Evolutionary conservation across 2,888 invertebrate genomes (phyloP).

Genomic region (Chrysolina oricalcia): DNA sequence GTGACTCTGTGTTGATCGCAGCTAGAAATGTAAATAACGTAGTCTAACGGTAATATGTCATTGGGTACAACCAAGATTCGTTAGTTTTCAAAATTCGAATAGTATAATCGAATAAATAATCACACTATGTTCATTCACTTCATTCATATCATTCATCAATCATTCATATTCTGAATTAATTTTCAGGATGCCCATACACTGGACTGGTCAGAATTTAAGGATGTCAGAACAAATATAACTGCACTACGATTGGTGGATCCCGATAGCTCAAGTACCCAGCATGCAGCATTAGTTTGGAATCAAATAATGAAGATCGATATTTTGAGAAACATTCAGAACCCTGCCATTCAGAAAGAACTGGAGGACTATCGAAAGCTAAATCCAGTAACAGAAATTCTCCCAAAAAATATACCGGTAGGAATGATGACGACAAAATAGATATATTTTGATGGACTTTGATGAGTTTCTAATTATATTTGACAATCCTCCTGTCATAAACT

Average conservation of each 20-base stretch:
- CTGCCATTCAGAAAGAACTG: slow-evolving; percentile 35
- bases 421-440: neutral
- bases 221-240: slow-evolving; percentile 80
- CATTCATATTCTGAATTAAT: slow-evolving; percentile 3
- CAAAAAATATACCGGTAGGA: slow-evolving; percentile 39
- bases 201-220: slow-evolving; percentile 72
- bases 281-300: slow-evolving; percentile 45
- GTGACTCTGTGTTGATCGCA: no score
- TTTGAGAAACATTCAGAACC: slow-evolving; percentile 33
- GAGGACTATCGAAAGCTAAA: slow-evolving; percentile 26
- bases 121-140: no score
- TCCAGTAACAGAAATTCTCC: slow-evolving; percentile 30
- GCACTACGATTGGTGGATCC: slow-evolving; percentile 79
- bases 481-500: no score
- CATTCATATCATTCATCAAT: no score
- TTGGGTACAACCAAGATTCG: no score
- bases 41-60: no score
- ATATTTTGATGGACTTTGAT: no score
- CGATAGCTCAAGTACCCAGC: slow-evolving; percentile 71
- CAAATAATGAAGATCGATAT: slow-evolving; percentile 39
- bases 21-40: no score
- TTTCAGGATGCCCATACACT: slow-evolving; percentile 78
- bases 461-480: no score
- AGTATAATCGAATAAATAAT: no score
- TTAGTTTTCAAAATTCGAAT: no score